Percentiles rank a stretch among this genome's conserved stretches.
Conservation (phyloP, 2,888 invertebrate species). For the Hydrotaea cyrtoneurina region DNA sequence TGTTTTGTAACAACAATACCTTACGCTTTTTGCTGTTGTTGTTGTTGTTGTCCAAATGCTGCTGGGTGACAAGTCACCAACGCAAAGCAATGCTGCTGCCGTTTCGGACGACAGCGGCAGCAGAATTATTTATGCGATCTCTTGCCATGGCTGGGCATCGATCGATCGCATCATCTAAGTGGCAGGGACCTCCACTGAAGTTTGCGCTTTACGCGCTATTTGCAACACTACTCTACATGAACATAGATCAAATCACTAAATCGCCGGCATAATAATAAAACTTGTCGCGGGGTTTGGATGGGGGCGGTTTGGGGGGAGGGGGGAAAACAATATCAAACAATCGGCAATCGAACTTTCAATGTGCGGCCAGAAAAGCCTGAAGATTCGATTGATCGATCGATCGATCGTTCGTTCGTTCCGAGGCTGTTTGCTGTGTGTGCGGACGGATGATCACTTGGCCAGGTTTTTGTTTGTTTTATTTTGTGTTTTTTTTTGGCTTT, state of each 20-base stretch:
- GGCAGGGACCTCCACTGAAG: constrained; percentile 79
- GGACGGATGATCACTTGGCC: not conserved
- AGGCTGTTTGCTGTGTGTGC: not conserved
- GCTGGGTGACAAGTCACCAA: constrained; percentile 64
- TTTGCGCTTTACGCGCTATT: constrained; percentile 76
- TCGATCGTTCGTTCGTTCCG: not conserved
- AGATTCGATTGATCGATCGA: not conserved
- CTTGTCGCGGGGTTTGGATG: not conserved
- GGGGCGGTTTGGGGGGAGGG: not conserved
- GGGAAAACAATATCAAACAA: not conserved
- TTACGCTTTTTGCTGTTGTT: too few relatives aligned
- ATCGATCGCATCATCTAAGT: constrained; percentile 70
- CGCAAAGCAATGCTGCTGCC: not conserved
- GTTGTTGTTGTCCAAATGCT: constrained; percentile 26
- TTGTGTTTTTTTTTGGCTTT: not conserved
- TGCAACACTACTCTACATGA: constrained; percentile 68
- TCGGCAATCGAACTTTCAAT: not conserved
- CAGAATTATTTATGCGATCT: constrained; percentile 33
- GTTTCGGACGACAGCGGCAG: not conserved
- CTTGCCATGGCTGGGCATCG: constrained; percentile 4
- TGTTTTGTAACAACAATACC: constrained; percentile 38
- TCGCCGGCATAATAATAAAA: constrained; percentile 58
- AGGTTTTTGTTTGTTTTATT: not conserved
- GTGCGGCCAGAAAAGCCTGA: too few relatives aligned
- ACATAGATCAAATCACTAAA: constrained; percentile 67